These are phyloP conservation scores for Danio tinwini DNA, from an alignment of 2,797 vertebrate genomes.

Conservation along the genomic window DNA sequence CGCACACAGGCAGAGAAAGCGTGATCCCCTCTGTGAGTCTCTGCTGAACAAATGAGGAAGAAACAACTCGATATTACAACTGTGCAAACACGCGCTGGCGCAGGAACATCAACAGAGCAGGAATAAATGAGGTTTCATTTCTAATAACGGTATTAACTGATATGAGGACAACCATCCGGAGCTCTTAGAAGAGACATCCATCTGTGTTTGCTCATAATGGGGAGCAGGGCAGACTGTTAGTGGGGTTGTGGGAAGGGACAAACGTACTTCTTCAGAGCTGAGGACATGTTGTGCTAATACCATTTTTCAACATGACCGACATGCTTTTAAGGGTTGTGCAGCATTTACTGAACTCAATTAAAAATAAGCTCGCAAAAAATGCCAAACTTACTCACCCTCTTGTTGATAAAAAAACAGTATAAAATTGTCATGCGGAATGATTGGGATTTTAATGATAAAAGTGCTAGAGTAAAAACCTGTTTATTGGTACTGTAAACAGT, in stretches of 20 bases:
- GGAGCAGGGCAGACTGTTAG: not conserved
- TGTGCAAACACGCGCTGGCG: slow-evolving; percentile 16
- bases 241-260: not conserved
- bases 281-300: not conserved
- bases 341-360: not conserved
- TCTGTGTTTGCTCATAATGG: not conserved
- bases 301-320: not conserved
- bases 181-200: slow-evolving; percentile 2
- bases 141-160: slow-evolving; percentile 21
- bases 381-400: not conserved
- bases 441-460: no score
- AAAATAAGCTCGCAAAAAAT: not conserved
- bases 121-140: slow-evolving; percentile 40
- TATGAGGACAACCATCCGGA: not conserved
- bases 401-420: not conserved
- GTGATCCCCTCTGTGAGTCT: slow-evolving; percentile 45
- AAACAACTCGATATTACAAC: slow-evolving; percentile 32
- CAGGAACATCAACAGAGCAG: slow-evolving; percentile 21
- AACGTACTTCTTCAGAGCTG: not conserved
- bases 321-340: not conserved
- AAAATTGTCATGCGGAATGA: no score
- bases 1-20: slow-evolving; percentile 49
- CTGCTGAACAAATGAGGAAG: slow-evolving; percentile 34
- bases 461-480: no score
- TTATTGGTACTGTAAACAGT: no score